phyloP scores from a whole-genome alignment of 1,140 invertebrate species.

The Nasonia vitripennis region DNA sequence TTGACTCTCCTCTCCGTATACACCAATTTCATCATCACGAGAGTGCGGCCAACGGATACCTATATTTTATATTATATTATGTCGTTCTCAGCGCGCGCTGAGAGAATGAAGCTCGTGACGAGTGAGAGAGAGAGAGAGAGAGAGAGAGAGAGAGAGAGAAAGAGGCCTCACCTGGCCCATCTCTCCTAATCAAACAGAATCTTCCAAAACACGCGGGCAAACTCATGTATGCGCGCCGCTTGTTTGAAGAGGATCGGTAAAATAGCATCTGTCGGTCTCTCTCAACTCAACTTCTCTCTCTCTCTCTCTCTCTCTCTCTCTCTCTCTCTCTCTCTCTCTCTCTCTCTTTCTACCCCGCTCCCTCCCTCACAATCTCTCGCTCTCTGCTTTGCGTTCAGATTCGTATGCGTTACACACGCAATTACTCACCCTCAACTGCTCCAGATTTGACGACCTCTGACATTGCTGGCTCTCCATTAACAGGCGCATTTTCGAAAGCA shows the following conservation, averaged over 20 bases:
- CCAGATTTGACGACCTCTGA: conserved; percentile 62
- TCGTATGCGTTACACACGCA: not conserved
- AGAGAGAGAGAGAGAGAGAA: not conserved
- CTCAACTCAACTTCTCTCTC: no score
- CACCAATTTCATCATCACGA: conserved; percentile 39
- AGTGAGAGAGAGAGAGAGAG: not conserved
- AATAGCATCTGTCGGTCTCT: not conserved
- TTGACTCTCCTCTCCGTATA: not conserved
- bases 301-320: not conserved
- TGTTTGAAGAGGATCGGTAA: not conserved
- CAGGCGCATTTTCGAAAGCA: conserved; percentile 78
- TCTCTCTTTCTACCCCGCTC: not conserved
- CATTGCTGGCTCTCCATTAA: conserved; percentile 77
- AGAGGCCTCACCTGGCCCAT: conserved; percentile 32
- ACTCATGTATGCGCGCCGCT: not conserved
- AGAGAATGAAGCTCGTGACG: not conserved
- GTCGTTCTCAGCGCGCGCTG: not conserved
- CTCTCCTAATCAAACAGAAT: conserved; percentile 46
- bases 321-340: not conserved
- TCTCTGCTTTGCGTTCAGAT: conserved; percentile 2
- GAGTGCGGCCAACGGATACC: not conserved
- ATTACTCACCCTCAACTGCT: conserved; percentile 66
- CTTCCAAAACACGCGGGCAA: not conserved
- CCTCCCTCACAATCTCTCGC: not conserved
- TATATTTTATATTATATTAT: conserved; percentile 20